Conservation (phyloP, 2,797 vertebrate genomes). For the Pelobates cultripes region DNA sequence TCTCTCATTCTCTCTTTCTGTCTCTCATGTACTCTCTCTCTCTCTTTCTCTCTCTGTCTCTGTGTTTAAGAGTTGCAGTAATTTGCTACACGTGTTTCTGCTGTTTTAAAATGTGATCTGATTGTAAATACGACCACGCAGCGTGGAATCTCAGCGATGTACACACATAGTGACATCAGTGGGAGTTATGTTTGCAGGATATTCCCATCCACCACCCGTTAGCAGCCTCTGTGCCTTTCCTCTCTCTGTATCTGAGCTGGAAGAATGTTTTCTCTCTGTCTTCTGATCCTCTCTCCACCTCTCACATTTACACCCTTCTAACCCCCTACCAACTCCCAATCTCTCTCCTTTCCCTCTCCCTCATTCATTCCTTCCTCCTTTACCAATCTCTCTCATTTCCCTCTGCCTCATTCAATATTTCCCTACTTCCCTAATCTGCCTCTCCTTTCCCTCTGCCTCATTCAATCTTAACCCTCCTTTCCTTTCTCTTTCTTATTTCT, state of each 20-base stretch:
- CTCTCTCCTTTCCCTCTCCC: too few relatives aligned
- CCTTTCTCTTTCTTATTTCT: not conserved
- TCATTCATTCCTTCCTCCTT: too few relatives aligned
- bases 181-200: conserved; percentile 57
- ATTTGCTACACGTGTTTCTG: conserved; percentile 68
- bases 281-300: too few relatives aligned
- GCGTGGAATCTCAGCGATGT: conserved; percentile 56
- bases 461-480: not conserved
- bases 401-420: too few relatives aligned
- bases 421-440: too few relatives aligned
- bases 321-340: too few relatives aligned
- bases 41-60: conserved; percentile 32
- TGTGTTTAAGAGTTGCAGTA: conserved; percentile 51
- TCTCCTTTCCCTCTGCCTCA: too few relatives aligned
- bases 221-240: not conserved
- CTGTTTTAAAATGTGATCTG: conserved; percentile 58
- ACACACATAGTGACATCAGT: conserved; percentile 59
- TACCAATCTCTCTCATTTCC: too few relatives aligned
- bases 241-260: not conserved
- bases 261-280: not conserved
- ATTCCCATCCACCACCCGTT: too few relatives aligned
- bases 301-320: too few relatives aligned
- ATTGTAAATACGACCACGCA: conserved; percentile 74
- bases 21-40: conserved; percentile 59
- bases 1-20: conserved; percentile 6